Percentiles rank a stretch among this genome's conserved stretches.
Conservation (phyloP, 2,797 vertebrate species). For the Trichosurus vulpecula region DNA sequence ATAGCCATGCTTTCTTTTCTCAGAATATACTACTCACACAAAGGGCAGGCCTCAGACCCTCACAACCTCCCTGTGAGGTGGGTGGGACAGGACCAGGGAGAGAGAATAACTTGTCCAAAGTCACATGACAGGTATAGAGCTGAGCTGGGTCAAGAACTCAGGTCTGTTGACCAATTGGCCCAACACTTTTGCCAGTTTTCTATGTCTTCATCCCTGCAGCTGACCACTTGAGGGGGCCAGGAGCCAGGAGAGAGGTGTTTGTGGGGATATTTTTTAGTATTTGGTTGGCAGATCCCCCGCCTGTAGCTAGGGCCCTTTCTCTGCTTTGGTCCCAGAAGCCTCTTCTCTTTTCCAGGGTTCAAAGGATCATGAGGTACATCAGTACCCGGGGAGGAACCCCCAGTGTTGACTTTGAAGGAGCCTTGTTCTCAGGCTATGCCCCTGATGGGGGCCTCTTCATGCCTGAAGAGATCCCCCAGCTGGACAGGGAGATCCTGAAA, state of each 20-base stretch:
- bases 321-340: neutral
- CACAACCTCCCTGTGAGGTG: neutral
- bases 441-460: constrained; percentile 94
- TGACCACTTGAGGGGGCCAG: constrained; percentile 73
- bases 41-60: neutral
- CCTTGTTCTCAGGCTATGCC: constrained; percentile 92
- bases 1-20: neutral
- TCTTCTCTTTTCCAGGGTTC: constrained; percentile 37
- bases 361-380: constrained; percentile 88
- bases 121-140: neutral
- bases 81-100: too few species aligned
- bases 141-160: neutral
- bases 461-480: constrained; percentile 88
- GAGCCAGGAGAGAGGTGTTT: neutral
- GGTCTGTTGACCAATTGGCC: neutral
- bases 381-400: constrained; percentile 89
- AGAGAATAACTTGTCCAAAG: neutral
- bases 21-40: neutral
- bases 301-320: neutral
- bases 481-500: constrained; percentile 84
- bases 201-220: neutral
- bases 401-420: constrained; percentile 86
- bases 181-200: neutral
- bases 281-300: neutral
- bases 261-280: neutral